Conservation (phyloP, 30 jellyfish, hydroid and myxozoan genomes). For the Turritopsis dohrnii region DNA sequence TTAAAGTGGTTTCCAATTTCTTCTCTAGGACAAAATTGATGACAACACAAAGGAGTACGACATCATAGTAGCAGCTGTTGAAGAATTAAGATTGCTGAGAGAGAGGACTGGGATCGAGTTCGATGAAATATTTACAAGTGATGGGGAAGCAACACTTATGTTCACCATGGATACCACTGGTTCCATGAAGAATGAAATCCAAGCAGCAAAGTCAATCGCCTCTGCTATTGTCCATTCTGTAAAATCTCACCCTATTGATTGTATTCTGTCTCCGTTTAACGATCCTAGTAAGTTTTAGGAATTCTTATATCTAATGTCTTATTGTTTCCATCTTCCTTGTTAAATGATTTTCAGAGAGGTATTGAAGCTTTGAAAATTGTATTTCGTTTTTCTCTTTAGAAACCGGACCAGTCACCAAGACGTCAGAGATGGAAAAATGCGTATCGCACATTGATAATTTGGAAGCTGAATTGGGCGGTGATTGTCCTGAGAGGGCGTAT, state of each 20-base stretch:
- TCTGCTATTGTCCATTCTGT: slow-evolving; percentile 23
- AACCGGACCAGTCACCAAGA: slow-evolving; percentile 49
- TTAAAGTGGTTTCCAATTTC: too few species aligned
- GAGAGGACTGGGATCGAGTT: slow-evolving; percentile 46
- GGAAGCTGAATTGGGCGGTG: slow-evolving; percentile 78
- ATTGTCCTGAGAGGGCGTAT: slow-evolving; percentile 83
- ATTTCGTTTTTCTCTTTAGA: neutral
- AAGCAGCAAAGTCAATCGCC: slow-evolving; percentile 73
- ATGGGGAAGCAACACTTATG: slow-evolving; percentile 79
- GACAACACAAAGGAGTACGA: neutral
- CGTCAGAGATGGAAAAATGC: slow-evolving; percentile 48
- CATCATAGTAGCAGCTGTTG: slow-evolving; percentile 34
- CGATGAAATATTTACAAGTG: slow-evolving; percentile 53
- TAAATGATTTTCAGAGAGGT: neutral
- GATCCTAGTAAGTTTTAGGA: slow-evolving; percentile 91
- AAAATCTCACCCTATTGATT: slow-evolving; percentile 45
- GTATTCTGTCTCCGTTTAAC: slow-evolving; percentile 73
- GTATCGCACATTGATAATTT: slow-evolving; percentile 51
- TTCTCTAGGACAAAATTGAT: neutral
- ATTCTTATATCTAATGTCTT: too few species aligned
- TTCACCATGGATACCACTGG: slow-evolving; percentile 82
- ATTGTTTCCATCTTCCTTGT: too few species aligned
- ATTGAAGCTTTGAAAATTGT: neutral
- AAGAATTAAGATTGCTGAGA: slow-evolving; percentile 41
- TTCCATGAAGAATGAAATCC: slow-evolving; percentile 64